Base-by-base conservation (phyloP, 2,888 invertebrate genomes). In the Anodontia alba region DNA sequence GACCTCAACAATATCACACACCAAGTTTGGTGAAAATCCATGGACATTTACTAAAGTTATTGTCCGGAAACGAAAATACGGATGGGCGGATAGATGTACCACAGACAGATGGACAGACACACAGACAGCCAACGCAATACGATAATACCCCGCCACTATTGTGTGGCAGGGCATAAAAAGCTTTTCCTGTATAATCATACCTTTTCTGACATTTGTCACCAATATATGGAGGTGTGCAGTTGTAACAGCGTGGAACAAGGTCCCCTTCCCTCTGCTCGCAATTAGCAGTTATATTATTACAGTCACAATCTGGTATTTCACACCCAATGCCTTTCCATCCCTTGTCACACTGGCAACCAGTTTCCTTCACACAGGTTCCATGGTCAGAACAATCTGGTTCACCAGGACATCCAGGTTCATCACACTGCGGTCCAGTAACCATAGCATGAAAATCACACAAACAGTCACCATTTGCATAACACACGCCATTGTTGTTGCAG, bases 381-480 rank as follows among this genome's bases (percentile, higher is more conserved):
- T 89, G 89, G 12, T 38, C 38, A 51, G 80, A 84, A 74, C 91
- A 91, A 73, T 86, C 81, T 8, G 91, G 91, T 90, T 90, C 91
- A 15, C 91, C 91, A 10, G 91, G 90, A 73, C 91, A 91, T 2
- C 87, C 86, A 17, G 78, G 85, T n/a, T 78, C 33, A 12, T 88
- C 79, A 82, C 91, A 91, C 42, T 75, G 78, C 1, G 73, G 81
- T 0, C 91, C 91, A 51, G 88, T 89, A 76, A 76, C 91, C 43
- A 89, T 90, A n/a, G 78, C 69, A 71, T 80, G 81, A 77, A 87
- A 89, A 78, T 90, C 78, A 84, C 91, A 91, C n/a, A 78, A 68
- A 70, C 91, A 91, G 7, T 73, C 57, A 10, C 87, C 89, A 23
- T 80, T 23, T 3, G n/a, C 42, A 26, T 84, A 80, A 83, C 91